Evolutionary conservation across 2,113 vertebrate species (phyloP), one percentile per base, ranked within the genome.

Genomic region (Hypocryptadius cinnamomeus): DNA sequence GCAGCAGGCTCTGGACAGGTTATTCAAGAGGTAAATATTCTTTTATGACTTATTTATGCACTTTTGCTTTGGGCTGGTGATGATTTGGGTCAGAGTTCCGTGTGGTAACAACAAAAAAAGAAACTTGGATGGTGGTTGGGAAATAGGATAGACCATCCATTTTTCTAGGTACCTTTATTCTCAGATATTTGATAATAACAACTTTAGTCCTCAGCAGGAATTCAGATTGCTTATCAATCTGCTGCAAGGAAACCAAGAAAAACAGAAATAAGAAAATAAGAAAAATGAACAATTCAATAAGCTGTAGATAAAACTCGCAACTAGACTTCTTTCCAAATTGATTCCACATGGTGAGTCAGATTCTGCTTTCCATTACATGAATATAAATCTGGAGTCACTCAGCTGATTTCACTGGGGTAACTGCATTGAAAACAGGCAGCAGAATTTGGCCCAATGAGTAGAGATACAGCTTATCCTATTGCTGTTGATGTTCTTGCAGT

Each of bases 351-450:
- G 83, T 30, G 65, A 95, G 77, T 81, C 20, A 81, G 47, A 95
- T 95, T 90, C 92, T 95, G 95, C 95, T 96, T 96, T 96, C 76
- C 69, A 88, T 96, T 96, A 90, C 61, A 79, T 53, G 80, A 74
- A 56, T 84, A 79, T 90, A 94, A 96, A 96, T 94, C 96, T 95
- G 96, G 89, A 95, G 61, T 78, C 88, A 92, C 77, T 96, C 95
- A 92, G 80, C 63, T 83, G 91, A 95, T 93, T 92, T 93, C 1
- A 5, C 51, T 84, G 77, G 80, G 56, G 37, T 81, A 81, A 94
- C 86, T 84, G 89, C 90, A 79, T 81, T 95, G 92, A 90, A 92
- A 93, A 90, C 80, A 92, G 69, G 83, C 83, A 96, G 72, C 73
- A 92, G 94, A 60, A 92, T 92, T 93, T 90, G 65, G 91, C 89